Conservation (phyloP, 1,140 invertebrate species). For the Listronotus oregonensis region DNA sequence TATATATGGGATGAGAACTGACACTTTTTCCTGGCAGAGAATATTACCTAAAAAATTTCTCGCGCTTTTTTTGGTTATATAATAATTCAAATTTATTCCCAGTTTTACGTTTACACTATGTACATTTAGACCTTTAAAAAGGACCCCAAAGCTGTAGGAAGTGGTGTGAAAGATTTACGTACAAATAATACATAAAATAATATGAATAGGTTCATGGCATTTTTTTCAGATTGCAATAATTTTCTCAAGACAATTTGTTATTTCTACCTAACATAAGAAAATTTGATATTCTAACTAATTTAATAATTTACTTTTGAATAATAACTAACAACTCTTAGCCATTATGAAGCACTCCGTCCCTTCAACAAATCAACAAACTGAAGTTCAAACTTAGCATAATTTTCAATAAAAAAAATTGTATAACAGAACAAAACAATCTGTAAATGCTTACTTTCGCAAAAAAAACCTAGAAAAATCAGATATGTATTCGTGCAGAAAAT, state of each 20-base stretch:
- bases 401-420: too few species aligned
- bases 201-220: too few species aligned
- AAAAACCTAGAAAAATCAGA: slow-evolving; percentile 9
- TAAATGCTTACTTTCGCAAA: background rate
- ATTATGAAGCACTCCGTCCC: background rate
- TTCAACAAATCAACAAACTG: slow-evolving; percentile 3
- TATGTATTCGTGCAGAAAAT: slow-evolving; percentile 1
- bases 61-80: too few species aligned
- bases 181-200: background rate
- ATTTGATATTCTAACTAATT: slow-evolving; percentile 19
- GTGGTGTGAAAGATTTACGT: too few species aligned
- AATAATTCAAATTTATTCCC: too few species aligned
- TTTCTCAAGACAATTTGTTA: slow-evolving; percentile 19
- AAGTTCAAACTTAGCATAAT: too few species aligned
- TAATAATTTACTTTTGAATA: slow-evolving; percentile 4
- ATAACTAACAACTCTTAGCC: slow-evolving; percentile 1
- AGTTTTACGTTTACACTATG: too few species aligned
- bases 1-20: too few species aligned
- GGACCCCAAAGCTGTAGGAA: too few species aligned
- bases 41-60: too few species aligned
- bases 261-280: slow-evolving; percentile 12
- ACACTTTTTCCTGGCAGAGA: too few species aligned
- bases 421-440: too few species aligned
- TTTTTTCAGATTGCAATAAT: slow-evolving; percentile 19
- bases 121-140: background rate